Conservation (phyloP, 2,797 vertebrate genomes). For the Urophycis tenuis region DNA sequence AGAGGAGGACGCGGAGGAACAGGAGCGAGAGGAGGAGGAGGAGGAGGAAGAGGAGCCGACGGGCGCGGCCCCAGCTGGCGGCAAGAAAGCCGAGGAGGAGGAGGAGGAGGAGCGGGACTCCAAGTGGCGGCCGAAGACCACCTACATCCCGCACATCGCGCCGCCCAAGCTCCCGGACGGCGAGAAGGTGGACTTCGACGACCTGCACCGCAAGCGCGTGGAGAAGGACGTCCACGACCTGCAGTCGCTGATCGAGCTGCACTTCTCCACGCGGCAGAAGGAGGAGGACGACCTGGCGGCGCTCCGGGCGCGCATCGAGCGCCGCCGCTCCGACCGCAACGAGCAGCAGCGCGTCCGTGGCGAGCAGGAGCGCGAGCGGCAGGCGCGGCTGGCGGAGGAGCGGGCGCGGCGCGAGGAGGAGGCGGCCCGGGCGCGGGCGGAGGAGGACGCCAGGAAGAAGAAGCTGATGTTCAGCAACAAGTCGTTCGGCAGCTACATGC, state of each 20-base stretch:
- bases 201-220: constrained; percentile 74
- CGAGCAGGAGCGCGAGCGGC: constrained; percentile 66
- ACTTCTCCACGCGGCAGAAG: constrained; percentile 73
- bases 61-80: constrained; percentile 22
- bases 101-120: constrained; percentile 46
- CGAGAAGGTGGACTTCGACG: constrained; percentile 77
- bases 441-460: constrained; percentile 77
- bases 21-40: constrained; percentile 23
- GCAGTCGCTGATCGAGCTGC: constrained; percentile 71
- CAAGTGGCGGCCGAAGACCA: constrained; percentile 58
- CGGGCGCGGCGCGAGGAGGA: constrained; percentile 68
- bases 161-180: constrained; percentile 76
- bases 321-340: constrained; percentile 63
- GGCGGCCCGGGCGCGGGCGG: constrained; percentile 63
- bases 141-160: constrained; percentile 65
- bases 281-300: constrained; percentile 74
- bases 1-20: constrained; percentile 22
- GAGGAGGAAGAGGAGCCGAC: constrained; percentile 18
- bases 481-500: constrained; percentile 72
- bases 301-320: constrained; percentile 69
- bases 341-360: constrained; percentile 69
- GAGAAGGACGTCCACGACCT: constrained; percentile 79
- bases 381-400: constrained; percentile 60
- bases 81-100: constrained; percentile 20
- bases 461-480: constrained; percentile 72